Base-by-base conservation (phyloP, 2,797 vertebrate species). In the Rhinella marina region DNA sequence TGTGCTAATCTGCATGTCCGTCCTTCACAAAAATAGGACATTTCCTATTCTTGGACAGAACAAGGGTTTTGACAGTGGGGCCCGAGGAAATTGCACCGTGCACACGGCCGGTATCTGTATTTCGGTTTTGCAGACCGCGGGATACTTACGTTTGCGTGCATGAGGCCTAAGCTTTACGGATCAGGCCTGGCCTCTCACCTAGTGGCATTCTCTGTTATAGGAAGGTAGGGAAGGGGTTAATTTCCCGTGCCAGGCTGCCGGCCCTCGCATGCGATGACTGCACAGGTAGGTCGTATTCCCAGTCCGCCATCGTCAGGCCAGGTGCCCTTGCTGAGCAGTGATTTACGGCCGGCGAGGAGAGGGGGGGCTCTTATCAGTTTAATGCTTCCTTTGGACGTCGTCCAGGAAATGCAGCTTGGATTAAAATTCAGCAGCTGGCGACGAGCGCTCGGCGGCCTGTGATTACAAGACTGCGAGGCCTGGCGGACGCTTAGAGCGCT, bases 311-410 rank as follows among this genome's bases (percentile, higher is more conserved):
- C 50, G 48, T 66, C 59, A 25, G 59, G 27, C 19, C 85, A 80
- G 85, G 62, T 68, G 52, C 79, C 32, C 41, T 48, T 61, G 66
- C 79, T 81, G 80, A 32, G 72, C 70, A 23, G 66, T 75, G 85
- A 72, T 81, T 81, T 72, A 59, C 17, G 10, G 59, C 27, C 11
- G 66, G 21, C 19, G 21, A 2, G 41, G 3, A 12, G 12, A 23
- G 29, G 32, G 57, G 11, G 29, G 50, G 50, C 32, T 10, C 70
- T 48, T 57, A 77, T 83, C 72, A 57, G 80, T 16, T 77, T 84
- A 84, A 88, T 88, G 87, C 82, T 88, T 88, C 79, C 59, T 56
- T 19, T 87, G 87, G 81, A 79, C 14, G 0, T 1, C 4, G 2
- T 48, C 87, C 81, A 88, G 57, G 19, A 70, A 78, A 79, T 41